Evolutionary conservation across 2,113 vertebrate species (phyloP).

Genomic region (Brachypteracias leptosomus): DNA sequence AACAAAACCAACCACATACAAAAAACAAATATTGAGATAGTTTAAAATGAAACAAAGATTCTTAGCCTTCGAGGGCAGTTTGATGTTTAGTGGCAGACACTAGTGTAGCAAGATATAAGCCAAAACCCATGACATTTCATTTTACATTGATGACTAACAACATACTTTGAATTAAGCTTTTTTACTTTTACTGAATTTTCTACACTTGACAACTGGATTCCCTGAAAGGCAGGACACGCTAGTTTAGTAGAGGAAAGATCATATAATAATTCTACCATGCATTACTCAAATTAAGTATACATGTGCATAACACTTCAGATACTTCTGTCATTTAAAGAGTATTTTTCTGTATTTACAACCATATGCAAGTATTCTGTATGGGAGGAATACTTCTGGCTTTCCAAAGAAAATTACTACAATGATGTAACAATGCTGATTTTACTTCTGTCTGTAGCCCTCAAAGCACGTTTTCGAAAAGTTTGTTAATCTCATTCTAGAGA

Average conservation of each 20-base stretch:
- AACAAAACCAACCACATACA: background rate
- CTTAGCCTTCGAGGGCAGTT: background rate
- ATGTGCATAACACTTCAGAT: background rate
- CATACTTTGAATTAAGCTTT: background rate
- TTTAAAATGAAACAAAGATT: background rate
- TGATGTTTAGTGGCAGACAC: background rate
- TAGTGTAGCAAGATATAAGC: background rate
- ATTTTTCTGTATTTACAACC: background rate
- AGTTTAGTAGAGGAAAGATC: background rate
- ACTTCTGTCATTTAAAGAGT: background rate
- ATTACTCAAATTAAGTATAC: background rate
- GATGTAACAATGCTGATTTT: background rate
- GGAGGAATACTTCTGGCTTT: background rate
- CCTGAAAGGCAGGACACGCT: background rate
- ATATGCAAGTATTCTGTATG: background rate
- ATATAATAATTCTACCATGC: background rate
- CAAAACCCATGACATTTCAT: background rate
- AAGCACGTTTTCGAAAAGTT: background rate
- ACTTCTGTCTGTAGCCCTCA: background rate
- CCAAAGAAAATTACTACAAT: background rate
- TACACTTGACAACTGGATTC: background rate
- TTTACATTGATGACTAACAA: background rate
- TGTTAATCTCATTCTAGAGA: background rate
- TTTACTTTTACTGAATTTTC: background rate
- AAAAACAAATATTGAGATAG: background rate